Conservation (phyloP, 2,113 vertebrate species). For the Psittacara wagleri region DNA sequence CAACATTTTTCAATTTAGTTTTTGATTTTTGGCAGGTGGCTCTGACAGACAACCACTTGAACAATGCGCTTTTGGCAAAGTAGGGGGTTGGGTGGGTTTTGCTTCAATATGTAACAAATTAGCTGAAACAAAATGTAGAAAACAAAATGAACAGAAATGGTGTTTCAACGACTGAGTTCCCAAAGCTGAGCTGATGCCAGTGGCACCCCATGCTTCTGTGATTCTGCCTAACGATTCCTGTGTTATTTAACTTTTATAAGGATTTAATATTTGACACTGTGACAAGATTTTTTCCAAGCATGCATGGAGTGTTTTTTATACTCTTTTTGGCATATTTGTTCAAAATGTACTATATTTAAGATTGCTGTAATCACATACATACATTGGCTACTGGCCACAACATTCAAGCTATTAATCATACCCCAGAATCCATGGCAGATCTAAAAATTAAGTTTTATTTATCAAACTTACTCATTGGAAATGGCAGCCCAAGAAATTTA, state of each 20-base stretch:
- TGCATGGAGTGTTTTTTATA: constrained; percentile 28
- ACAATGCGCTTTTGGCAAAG: background rate
- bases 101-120: background rate
- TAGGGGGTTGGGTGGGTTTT: background rate
- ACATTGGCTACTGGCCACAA: constrained; percentile 50
- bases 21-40: background rate
- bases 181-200: background rate
- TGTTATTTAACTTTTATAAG: constrained; percentile 49
- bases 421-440: constrained; percentile 43
- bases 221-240: background rate
- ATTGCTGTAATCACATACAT: constrained; percentile 56
- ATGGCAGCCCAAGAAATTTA: constrained; percentile 40
- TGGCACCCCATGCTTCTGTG: background rate
- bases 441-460: constrained; percentile 67
- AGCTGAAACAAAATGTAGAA: background rate
- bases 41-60: background rate
- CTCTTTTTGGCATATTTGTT: constrained; percentile 50
- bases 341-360: constrained; percentile 48
- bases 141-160: background rate
- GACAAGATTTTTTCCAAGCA: constrained; percentile 44
- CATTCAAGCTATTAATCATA: constrained; percentile 54
- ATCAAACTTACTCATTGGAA: constrained; percentile 53
- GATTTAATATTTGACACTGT: constrained; percentile 55
- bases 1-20: background rate
- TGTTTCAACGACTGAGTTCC: background rate